A percentile compares a stretch with the other conserved stretches of the same genome.
These are phyloP conservation scores for Aythya baeri DNA, from an alignment of 2,113 vertebrate species.

Conservation along the genomic window DNA sequence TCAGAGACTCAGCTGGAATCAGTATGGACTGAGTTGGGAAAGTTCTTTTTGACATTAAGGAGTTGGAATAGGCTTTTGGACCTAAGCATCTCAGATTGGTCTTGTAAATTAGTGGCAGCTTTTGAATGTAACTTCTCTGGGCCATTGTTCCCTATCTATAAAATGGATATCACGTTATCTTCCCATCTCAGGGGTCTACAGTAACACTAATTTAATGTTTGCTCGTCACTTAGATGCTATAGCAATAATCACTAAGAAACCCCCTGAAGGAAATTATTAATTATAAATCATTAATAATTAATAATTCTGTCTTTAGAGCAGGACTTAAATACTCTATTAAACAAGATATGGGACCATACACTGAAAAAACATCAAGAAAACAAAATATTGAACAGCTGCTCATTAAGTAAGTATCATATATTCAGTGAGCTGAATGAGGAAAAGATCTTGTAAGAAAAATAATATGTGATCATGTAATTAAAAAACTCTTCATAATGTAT, in stretches of 20 bases:
- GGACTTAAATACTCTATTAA: constrained; percentile 4
- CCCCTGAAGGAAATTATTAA: neutral
- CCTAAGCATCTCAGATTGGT: neutral
- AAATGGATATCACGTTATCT: neutral
- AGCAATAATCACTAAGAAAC: neutral
- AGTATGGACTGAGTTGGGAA: neutral
- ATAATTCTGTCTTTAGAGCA: neutral
- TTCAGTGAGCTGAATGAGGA: neutral
- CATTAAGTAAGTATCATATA: neutral
- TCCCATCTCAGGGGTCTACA: neutral
- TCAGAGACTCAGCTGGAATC: neutral
- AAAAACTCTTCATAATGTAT: neutral
- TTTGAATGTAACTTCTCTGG: neutral
- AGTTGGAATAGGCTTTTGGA: neutral
- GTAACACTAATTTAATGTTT: constrained; percentile 1
- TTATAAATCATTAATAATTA: neutral
- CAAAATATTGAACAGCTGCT: constrained; percentile 15
- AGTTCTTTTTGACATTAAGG: neutral
- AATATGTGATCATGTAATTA: constrained; percentile 1
- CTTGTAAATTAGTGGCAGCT: neutral
- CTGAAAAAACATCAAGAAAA: neutral
- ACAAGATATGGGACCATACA: neutral
- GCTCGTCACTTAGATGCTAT: neutral
- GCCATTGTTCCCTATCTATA: neutral
- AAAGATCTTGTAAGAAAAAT: neutral